A percentile compares a stretch with the other conserved stretches of the same genome.
Conservation (phyloP, 2,888 invertebrate genomes). For the Lasiommata megera region DNA sequence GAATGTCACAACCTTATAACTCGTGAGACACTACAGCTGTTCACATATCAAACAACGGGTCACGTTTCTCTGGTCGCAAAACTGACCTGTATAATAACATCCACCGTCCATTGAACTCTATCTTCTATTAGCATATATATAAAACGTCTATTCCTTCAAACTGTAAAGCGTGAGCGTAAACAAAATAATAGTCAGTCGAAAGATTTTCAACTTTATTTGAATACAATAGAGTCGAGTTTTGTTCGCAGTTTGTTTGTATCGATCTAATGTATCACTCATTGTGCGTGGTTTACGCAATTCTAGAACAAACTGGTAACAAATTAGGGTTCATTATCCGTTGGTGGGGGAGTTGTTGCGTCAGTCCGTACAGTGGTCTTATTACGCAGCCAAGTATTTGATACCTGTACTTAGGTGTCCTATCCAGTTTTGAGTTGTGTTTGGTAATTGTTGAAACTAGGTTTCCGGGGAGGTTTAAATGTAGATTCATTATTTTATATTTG, state of each 20-base stretch:
- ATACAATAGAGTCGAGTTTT: not conserved
- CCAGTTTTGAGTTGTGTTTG: conserved; percentile 20
- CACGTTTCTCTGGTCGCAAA: conserved; percentile 28
- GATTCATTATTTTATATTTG: too few species aligned
- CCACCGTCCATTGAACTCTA: not conserved
- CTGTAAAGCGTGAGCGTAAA: not conserved
- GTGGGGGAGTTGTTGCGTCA: conserved; percentile 23
- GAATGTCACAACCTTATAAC: conserved; percentile 18
- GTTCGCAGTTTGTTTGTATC: not conserved
- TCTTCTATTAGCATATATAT: not conserved
- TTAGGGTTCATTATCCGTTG: conserved; percentile 29
- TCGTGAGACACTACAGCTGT: conserved; percentile 18
- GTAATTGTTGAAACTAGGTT: conserved; percentile 29
- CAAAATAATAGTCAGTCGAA: not conserved
- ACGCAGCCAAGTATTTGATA: conserved; percentile 31
- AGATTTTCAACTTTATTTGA: not conserved
- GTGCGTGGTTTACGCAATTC: conserved; percentile 28
- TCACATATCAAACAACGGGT: conserved; percentile 22
- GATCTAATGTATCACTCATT: conserved; percentile 26
- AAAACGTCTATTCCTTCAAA: not conserved
- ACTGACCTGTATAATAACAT: conserved; percentile 20
- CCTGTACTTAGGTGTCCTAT: conserved; percentile 26
- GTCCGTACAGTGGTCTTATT: conserved; percentile 15
- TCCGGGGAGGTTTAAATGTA: conserved; percentile 18
- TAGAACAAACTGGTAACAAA: conserved; percentile 27